Evolutionary conservation across 2,113 vertebrate species (phyloP).

Genomic region (Furnarius figulus): DNA sequence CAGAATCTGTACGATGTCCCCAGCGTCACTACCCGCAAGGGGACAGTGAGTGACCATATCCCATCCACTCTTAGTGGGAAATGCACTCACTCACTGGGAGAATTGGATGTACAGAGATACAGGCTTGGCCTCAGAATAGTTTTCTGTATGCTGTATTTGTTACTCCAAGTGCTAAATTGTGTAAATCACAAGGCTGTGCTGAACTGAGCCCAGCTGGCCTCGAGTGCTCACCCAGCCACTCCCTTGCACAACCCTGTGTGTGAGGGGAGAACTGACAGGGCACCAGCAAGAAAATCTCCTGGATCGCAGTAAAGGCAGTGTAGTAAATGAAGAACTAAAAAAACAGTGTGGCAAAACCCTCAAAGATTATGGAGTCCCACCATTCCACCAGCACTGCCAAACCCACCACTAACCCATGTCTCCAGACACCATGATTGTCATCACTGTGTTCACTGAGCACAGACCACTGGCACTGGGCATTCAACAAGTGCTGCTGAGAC

Average conservation of each 20-base stretch:
- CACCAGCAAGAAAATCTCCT: background rate
- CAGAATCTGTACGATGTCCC: background rate
- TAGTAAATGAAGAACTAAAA: background rate
- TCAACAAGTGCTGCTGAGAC: background rate
- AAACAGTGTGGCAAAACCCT: background rate
- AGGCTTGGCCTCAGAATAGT: background rate
- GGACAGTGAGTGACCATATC: background rate
- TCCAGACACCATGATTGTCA: too few relatives aligned
- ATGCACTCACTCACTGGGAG: background rate
- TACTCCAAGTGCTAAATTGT: background rate
- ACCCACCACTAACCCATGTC: background rate
- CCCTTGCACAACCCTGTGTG: rapidly evolving
- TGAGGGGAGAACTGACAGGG: background rate
- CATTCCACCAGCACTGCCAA: background rate
- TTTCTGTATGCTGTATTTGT: rapidly evolving
- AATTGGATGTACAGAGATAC: background rate
- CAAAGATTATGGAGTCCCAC: background rate
- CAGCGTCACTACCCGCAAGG: background rate
- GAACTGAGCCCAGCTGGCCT: rapidly evolving
- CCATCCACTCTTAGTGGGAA: rapidly evolving
- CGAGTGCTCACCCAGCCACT: background rate
- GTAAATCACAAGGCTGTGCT: background rate
- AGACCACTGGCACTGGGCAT: too few relatives aligned
- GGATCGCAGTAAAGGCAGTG: background rate
- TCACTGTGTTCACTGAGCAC: background rate